Evolutionary conservation across 2,113 vertebrate genomes (phyloP).

Genomic region (Puma concolor): DNA sequence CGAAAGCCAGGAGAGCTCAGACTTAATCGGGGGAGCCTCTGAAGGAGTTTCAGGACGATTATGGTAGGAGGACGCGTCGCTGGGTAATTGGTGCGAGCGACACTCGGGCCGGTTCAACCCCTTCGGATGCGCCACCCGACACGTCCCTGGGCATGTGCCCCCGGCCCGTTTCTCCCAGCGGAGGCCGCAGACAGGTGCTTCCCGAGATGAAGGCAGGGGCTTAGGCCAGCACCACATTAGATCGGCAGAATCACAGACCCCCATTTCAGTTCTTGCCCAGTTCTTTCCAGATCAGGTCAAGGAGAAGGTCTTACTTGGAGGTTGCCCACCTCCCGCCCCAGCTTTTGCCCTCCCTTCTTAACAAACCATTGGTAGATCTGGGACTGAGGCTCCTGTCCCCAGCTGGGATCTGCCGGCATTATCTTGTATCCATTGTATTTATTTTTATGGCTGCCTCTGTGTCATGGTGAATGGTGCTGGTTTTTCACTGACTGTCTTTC

Average conservation of each 20-base stretch:
- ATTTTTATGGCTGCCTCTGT: neutral
- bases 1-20: neutral
- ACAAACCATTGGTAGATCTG: neutral
- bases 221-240: neutral
- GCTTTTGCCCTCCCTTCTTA: neutral
- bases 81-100: neutral
- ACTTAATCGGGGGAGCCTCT: too few relatives aligned
- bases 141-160: neutral
- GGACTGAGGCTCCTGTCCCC: neutral
- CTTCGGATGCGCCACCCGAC: neutral
- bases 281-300: neutral
- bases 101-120: neutral
- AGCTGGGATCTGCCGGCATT: neutral
- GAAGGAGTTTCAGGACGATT: neutral
- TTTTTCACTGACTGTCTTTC: neutral
- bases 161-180: neutral
- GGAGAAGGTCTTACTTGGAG: neutral
- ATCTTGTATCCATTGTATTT: neutral
- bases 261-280: neutral
- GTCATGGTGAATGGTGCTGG: neutral
- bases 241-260: neutral
- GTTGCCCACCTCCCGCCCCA: accelerated
- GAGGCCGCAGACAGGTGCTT: neutral
- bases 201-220: neutral
- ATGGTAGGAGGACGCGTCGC: accelerated